Percentiles rank a stretch among this genome's conserved stretches.
Evolutionary conservation across 2,113 vertebrate species (phyloP).

Genomic region (Bambusicola thoracicus): DNA sequence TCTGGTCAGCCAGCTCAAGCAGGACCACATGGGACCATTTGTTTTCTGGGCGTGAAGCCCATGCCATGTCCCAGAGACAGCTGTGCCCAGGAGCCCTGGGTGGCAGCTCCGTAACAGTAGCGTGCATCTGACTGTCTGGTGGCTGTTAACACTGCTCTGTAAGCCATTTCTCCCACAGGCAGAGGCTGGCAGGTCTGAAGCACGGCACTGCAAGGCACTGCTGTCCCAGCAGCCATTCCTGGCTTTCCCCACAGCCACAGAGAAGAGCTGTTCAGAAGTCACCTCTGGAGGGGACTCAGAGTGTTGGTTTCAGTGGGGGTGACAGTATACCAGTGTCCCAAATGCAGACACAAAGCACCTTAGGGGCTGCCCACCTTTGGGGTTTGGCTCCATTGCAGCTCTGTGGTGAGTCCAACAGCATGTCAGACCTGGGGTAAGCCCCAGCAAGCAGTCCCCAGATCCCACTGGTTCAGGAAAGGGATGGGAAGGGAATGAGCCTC

Average conservation of each 20-base stretch:
- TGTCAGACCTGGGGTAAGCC: not conserved
- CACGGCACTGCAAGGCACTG: not conserved
- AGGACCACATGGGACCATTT: not conserved
- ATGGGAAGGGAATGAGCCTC: not conserved
- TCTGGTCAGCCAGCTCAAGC: not conserved
- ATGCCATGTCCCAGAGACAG: not conserved
- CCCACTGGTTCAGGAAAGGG: not conserved
- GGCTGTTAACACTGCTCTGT: not conserved
- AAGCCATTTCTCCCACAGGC: not conserved
- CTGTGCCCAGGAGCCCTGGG: not conserved
- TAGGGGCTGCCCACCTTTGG: rapidly evolving
- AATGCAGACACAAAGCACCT: not conserved
- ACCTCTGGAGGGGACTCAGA: not conserved
- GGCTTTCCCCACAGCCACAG: not conserved
- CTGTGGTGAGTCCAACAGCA: not conserved
- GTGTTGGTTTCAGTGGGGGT: not conserved
- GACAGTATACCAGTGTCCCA: too few species aligned
- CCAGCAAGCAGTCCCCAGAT: too few species aligned
- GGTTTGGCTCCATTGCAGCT: not conserved
- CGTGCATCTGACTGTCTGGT: too few species aligned
- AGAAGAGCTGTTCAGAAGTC: not conserved
- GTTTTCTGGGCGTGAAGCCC: not conserved
- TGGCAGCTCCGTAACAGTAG: not conserved
- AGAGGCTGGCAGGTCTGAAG: not conserved
- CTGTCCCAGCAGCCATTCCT: not conserved